Conservation (phyloP, 2,888 invertebrate genomes). For the Seira ritae region DNA sequence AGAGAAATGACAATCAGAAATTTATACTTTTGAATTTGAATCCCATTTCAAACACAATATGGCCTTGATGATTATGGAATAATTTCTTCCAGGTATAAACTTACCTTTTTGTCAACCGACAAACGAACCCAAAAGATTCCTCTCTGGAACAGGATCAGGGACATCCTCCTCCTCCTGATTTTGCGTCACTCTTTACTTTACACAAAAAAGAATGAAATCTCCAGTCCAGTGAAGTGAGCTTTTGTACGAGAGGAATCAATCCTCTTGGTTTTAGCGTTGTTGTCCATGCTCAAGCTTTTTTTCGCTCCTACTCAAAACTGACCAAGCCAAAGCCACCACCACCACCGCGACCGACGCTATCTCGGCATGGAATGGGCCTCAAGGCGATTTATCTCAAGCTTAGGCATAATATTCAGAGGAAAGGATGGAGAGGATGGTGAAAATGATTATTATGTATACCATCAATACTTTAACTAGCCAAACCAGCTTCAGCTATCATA, state of each 20-base stretch:
- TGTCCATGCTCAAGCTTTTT: conserved; percentile 4
- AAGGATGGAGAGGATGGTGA: conserved; percentile 6
- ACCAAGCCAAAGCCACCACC: conserved; percentile 57
- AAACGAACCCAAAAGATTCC: too few species aligned
- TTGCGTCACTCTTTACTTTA: conserved; percentile 1
- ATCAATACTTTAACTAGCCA: conserved; percentile 7
- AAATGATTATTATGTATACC: conserved; percentile 5
- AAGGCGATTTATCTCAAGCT: conserved; percentile 47
- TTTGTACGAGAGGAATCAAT: neutral
- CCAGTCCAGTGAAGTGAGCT: neutral
- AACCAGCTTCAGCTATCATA: neutral
- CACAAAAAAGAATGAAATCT: neutral
- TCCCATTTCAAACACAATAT: too few species aligned
- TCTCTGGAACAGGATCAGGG: too few species aligned
- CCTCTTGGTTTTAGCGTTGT: conserved; percentile 4
- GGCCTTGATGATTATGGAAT: too few species aligned
- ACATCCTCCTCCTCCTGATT: conserved; percentile 1
- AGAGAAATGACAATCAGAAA: too few species aligned
- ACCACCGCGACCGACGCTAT: conserved; percentile 62
- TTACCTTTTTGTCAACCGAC: too few species aligned
- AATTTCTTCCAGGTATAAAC: too few species aligned
- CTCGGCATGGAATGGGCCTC: conserved; percentile 65
- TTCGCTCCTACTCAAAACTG: conserved; percentile 21
- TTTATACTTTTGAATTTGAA: too few species aligned
- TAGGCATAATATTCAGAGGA: neutral